phyloP scores from a whole-genome alignment of 2,797 vertebrate species.

The Molossus alvarezi region DNA sequence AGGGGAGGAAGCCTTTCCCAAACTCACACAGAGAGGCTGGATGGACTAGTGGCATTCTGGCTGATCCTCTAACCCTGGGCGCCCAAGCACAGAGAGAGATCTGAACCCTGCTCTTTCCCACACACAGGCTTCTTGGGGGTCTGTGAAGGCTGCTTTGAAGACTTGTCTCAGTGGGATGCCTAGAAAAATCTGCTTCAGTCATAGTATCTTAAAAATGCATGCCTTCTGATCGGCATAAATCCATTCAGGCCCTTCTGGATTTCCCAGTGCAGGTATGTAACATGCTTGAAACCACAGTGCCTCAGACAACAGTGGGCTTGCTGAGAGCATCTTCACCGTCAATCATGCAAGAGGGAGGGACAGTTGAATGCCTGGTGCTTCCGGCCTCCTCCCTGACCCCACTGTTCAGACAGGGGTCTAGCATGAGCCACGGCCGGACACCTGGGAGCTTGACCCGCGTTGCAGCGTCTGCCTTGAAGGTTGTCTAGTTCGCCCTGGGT shows the following conservation, averaged over 20 bases:
- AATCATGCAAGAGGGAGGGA: neutral
- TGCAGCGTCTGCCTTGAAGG: neutral
- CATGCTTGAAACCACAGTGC: constrained; percentile 7
- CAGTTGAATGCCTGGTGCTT: neutral
- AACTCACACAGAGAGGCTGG: neutral
- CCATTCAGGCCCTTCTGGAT: constrained; percentile 8
- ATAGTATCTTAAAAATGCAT: constrained; percentile 35
- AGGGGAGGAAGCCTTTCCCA: neutral
- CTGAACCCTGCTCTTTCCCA: neutral
- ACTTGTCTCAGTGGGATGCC: constrained; percentile 35
- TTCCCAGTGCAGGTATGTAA: neutral
- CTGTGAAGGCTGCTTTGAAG: constrained; percentile 7
- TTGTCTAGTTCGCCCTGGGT: neutral
- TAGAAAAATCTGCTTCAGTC: constrained; percentile 52
- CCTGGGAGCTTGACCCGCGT: neutral
- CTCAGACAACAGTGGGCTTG: neutral
- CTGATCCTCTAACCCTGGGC: neutral
- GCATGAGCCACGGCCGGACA: neutral
- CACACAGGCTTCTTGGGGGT: neutral
- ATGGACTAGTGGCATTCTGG: neutral
- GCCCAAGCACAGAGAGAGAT: neutral
- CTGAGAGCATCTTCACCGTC: neutral
- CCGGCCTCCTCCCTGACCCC: neutral
- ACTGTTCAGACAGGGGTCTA: constrained; percentile 15
- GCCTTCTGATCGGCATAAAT: constrained; percentile 61